Evolutionary conservation across 2,888 invertebrate species (phyloP).

Genomic region (Nebria brevicollis): DNA sequence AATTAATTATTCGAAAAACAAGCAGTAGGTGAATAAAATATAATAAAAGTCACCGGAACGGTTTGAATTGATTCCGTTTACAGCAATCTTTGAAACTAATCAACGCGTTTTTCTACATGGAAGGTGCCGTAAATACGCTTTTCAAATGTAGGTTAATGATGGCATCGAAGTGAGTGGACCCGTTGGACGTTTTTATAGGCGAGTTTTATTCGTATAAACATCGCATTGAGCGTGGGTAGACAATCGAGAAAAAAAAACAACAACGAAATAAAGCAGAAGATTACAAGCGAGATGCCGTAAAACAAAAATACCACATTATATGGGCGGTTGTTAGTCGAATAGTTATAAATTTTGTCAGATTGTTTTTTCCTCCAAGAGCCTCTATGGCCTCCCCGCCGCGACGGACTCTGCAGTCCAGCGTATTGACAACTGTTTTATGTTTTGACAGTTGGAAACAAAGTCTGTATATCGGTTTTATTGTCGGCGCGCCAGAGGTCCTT

Average conservation of each 20-base stretch:
- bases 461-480: slow-evolving; percentile 32
- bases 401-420: slow-evolving; percentile 20
- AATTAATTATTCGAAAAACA: background rate
- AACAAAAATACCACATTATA: slow-evolving; percentile 43
- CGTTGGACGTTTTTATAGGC: background rate
- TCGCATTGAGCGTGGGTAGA: slow-evolving; percentile 34
- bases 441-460: slow-evolving; percentile 57
- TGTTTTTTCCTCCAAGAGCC: slow-evolving; percentile 24
- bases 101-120: background rate
- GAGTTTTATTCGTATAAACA: slow-evolving; percentile 31
- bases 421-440: slow-evolving; percentile 58
- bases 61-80: background rate
- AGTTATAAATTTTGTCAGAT: slow-evolving; percentile 40
- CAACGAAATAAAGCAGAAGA: background rate
- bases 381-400: slow-evolving; percentile 17
- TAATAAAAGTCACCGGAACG: background rate
- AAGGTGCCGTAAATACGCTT: background rate
- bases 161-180: background rate
- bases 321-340: slow-evolving; percentile 30
- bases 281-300: slow-evolving; percentile 25
- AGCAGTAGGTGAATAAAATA: background rate
- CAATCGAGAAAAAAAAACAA: slow-evolving; percentile 33
- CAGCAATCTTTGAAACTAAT: background rate
- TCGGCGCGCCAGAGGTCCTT: background rate
- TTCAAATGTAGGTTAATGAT: background rate